A percentile compares a stretch with the other conserved stretches of the same genome.
phyloP scores from a whole-genome alignment of 2,797 vertebrate genomes.

The Sus cebifrons region DNA sequence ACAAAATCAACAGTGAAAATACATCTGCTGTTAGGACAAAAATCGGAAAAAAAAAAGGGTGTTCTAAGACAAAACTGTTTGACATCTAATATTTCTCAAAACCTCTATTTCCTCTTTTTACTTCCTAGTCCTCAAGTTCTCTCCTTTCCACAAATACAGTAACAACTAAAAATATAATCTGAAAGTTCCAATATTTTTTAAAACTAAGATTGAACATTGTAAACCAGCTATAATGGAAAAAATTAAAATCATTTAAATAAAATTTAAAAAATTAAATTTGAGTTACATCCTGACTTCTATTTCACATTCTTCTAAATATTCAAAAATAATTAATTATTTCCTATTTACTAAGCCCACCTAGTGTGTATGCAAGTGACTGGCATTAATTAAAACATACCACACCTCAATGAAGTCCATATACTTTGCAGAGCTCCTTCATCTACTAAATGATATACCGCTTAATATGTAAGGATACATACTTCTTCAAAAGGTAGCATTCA shows the following conservation, averaged over 20 bases:
- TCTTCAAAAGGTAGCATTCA: background rate
- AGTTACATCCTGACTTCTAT: background rate
- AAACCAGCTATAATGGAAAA: no score
- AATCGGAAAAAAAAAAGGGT: background rate
- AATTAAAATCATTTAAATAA: no score
- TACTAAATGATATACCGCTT: background rate
- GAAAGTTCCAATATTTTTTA: background rate
- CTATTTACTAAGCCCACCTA: background rate
- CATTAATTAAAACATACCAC: background rate
- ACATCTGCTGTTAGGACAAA: background rate
- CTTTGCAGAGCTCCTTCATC: constrained; percentile 1
- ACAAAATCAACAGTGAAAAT: constrained; percentile 25
- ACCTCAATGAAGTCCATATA: background rate
- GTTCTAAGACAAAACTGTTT: background rate
- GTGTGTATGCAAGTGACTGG: background rate
- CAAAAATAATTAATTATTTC: constrained; percentile 49
- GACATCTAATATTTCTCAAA: background rate
- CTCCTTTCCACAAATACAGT: constrained; percentile 11
- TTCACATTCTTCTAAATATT: constrained; percentile 51
- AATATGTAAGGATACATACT: background rate
- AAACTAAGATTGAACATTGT: background rate
- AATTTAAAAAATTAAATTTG: constrained; percentile 25
- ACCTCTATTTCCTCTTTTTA: constrained; percentile 2
- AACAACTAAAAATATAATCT: constrained; percentile 21
- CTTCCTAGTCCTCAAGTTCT: background rate